Base-by-base conservation (phyloP, 2,888 invertebrate genomes). In the Monopis laevigella region DNA sequence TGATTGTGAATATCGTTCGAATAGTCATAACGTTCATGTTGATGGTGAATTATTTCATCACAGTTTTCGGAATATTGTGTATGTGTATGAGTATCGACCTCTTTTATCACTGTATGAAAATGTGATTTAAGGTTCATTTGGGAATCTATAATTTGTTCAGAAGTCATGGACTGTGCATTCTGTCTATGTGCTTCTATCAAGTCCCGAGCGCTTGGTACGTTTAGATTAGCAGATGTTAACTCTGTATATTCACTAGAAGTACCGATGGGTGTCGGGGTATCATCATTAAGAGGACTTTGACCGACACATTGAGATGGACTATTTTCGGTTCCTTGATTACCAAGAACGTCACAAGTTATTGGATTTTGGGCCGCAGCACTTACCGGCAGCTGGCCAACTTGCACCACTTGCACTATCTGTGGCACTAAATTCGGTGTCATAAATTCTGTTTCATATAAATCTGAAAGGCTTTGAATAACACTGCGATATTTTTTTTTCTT, bases 361-460 rank as follows among this genome's bases (percentile, higher is more conserved):
- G 77, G 73, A 47, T 80, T 80, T 56, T 78, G 80, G 2, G 74
- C 75, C n/a, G 69, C 58, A 24, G 74, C 67, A 47, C 69, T 80
- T 1, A 78, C 75, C 5, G 80, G 73, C 30, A 74, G 46, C 46
- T 80, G 78, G 1, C 80, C 82, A 2, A 86, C 73, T 55, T 86
- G 86, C 1, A 86, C 86, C 1, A 86, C 84, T 56, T 86, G 84
- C 1, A 86, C 83, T 5, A 82, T 66, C 5, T 55, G 41, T 47
- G 67, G 56, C 19, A 54, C 41, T 54, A 72, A 59, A 52, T 70
- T 45, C 1, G 87, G 87, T 27, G 80, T 71, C 45, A 88, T 81
- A 71, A 85, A 84, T 45, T 86, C 85, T 34, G 83, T 64, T 35
- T 82, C 80, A 45, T 82, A 81, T 46, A 87, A 60, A 8, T 86